Evolutionary conservation across 2,797 vertebrate species (phyloP).

Genomic region (Distichodus sexfasciatus): DNA sequence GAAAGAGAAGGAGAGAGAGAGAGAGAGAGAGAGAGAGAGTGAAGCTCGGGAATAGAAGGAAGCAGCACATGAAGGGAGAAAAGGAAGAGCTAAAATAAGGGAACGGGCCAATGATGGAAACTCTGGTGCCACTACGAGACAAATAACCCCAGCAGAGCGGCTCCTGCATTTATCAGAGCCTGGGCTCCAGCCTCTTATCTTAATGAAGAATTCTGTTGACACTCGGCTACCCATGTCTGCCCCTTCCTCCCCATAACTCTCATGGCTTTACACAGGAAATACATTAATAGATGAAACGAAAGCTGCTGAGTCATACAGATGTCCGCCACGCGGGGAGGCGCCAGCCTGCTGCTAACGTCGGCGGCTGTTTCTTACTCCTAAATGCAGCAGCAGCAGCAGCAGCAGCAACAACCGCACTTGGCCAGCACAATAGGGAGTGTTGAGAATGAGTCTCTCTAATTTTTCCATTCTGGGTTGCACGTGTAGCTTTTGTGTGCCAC

Average conservation of each 20-base stretch:
- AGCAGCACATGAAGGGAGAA: constrained; percentile 4
- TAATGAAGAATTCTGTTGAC: constrained; percentile 70
- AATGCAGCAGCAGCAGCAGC: too few relatives aligned
- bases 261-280: constrained; percentile 42
- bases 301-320: constrained; percentile 41
- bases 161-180: constrained; percentile 50
- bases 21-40: constrained; percentile 11
- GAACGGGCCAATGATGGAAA: constrained; percentile 38
- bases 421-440: constrained; percentile 21
- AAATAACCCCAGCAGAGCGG: constrained; percentile 45
- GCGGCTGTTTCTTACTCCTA: constrained; percentile 23
- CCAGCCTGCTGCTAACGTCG: neutral
- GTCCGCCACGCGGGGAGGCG: constrained; percentile 23
- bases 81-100: neutral
- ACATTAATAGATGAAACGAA: constrained; percentile 49
- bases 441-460: constrained; percentile 33
- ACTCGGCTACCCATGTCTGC: constrained; percentile 49
- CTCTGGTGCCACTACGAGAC: constrained; percentile 34
- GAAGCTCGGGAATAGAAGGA: neutral
- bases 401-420: too few relatives aligned
- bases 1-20: constrained; percentile 7
- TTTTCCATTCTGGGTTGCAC: constrained; percentile 33
- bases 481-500: constrained; percentile 31
- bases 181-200: constrained; percentile 64
- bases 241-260: constrained; percentile 37